Percentiles rank a stretch among this genome's conserved stretches.
Conservation (phyloP, 1,140 invertebrate species). For the Rhyzopertha dominica region DNA sequence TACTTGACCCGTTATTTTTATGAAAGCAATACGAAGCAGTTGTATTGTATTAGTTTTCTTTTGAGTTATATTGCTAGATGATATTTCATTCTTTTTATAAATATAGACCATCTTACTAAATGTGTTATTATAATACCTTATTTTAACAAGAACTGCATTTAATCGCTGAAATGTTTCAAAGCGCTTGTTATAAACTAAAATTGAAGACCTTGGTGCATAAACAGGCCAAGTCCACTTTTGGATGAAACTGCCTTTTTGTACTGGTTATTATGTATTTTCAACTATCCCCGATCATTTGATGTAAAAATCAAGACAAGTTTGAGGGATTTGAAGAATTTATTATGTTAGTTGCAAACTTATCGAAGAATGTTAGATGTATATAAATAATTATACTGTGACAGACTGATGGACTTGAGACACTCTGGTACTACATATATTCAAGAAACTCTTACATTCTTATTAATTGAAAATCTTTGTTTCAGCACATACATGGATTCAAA, state of each 20-base stretch:
- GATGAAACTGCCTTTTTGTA: no score
- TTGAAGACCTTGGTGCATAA: no score
- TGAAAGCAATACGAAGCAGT: no score
- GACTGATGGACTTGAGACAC: background rate
- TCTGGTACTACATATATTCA: background rate
- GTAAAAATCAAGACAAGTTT: no score
- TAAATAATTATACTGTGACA: slow-evolving; percentile 3
- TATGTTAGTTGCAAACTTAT: slow-evolving; percentile 16
- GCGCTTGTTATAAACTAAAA: background rate
- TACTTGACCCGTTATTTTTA: no score
- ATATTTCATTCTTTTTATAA: slow-evolving; percentile 7
- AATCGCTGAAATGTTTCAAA: background rate
- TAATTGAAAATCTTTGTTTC: background rate
- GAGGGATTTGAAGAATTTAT: no score
- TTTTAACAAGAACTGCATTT: background rate
- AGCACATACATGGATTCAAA: slow-evolving; percentile 40
- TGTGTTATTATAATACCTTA: background rate
- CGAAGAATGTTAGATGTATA: slow-evolving; percentile 17
- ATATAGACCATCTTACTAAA: slow-evolving; percentile 11
- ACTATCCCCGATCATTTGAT: no score
- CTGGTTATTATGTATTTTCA: no score
- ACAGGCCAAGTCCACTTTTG: no score
- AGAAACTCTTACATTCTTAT: background rate
- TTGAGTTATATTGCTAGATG: no score
- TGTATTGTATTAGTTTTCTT: no score